Conservation (phyloP, 2,797 vertebrate genomes). For the Sebastes ruberrimus region DNA sequence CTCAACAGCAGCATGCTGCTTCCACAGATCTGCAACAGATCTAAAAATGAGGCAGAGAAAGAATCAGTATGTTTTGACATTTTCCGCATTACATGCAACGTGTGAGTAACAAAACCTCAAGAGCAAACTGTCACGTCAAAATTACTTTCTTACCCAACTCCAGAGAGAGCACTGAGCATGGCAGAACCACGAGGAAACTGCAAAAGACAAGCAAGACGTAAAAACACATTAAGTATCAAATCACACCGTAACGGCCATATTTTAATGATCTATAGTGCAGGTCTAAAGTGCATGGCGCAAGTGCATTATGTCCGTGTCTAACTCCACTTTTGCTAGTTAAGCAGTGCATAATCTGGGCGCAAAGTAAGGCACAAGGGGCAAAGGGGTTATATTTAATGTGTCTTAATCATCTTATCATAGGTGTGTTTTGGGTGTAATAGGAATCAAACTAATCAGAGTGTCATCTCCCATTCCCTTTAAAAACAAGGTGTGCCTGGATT, state of each 20-base stretch:
- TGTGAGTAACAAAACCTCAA: background rate
- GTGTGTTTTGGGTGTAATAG: too few species aligned
- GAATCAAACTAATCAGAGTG: too few species aligned
- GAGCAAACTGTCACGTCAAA: background rate
- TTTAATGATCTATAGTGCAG: too few species aligned
- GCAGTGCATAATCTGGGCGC: too few species aligned
- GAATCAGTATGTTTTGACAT: background rate
- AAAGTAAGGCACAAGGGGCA: too few species aligned
- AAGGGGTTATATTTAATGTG: too few species aligned
- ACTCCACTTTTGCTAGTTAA: too few species aligned
- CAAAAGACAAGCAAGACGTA: background rate
- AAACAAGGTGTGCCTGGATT: too few species aligned
- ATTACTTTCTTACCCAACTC: conserved; percentile 69
- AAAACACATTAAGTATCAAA: background rate
- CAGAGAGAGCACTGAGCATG: background rate
- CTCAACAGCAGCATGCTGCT: conserved; percentile 82
- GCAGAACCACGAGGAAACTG: conserved; percentile 67
- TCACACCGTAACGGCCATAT: background rate
- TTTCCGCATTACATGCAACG: background rate
- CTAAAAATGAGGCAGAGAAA: conserved; percentile 68
- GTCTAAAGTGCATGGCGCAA: too few species aligned
- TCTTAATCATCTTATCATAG: too few species aligned
- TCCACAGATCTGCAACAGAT: conserved; percentile 85
- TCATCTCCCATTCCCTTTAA: too few species aligned
- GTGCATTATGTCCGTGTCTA: too few species aligned